Conservation (phyloP, 2,113 vertebrate species). For the Brachypodius melanocephalos region DNA sequence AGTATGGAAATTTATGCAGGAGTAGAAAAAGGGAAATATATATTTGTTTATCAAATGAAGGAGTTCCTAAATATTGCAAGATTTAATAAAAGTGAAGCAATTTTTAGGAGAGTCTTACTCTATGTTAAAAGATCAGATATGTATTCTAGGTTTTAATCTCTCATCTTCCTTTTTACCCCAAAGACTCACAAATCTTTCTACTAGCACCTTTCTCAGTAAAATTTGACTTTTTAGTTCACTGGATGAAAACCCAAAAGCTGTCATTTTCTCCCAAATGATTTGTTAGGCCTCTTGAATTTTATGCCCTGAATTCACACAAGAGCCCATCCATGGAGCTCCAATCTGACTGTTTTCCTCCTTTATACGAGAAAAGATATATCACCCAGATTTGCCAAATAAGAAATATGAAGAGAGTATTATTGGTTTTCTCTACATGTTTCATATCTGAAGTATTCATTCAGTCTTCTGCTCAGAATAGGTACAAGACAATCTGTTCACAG, state of each 20-base stretch:
- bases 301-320: neutral
- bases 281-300: neutral
- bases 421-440: neutral
- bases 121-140: neutral
- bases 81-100: neutral
- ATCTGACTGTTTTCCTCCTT: neutral
- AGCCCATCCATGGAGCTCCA: neutral
- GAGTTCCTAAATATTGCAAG: neutral
- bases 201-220: neutral
- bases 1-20: neutral
- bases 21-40: neutral
- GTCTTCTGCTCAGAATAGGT: neutral
- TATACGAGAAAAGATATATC: neutral
- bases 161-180: neutral
- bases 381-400: neutral
- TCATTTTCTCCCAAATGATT: constrained; percentile 10
- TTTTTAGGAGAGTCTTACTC: neutral
- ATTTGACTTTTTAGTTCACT: neutral
- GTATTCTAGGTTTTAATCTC: no score
- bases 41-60: neutral
- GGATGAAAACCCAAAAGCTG: constrained; percentile 1
- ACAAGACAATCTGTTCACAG: neutral
- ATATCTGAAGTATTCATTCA: neutral
- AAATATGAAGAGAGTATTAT: neutral
- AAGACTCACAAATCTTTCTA: neutral